phyloP scores from a whole-genome alignment of 2,888 invertebrate species.

The Hyposoter dolosus region DNA sequence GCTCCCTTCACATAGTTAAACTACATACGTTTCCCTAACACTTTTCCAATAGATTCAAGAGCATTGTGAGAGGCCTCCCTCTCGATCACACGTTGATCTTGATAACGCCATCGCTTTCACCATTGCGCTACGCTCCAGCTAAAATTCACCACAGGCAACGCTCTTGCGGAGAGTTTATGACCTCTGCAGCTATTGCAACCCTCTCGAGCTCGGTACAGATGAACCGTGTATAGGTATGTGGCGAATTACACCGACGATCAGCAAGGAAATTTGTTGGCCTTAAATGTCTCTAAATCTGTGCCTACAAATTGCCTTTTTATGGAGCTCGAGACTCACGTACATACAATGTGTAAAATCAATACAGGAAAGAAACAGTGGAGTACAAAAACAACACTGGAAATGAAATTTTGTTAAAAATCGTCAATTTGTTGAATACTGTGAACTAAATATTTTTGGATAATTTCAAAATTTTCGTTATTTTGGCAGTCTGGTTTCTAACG shows the following conservation, averaged over 20 bases:
- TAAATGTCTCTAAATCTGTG: constrained; percentile 59
- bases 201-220: constrained; percentile 30
- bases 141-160: constrained; percentile 52
- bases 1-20: constrained; percentile 2
- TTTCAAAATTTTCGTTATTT: too few species aligned
- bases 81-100: constrained; percentile 71
- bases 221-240: constrained; percentile 23
- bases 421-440: too few species aligned
- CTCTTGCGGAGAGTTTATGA: constrained; percentile 55
- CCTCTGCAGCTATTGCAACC: constrained; percentile 30
- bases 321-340: constrained; percentile 11
- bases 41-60: constrained; percentile 46
- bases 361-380: constrained; percentile 25
- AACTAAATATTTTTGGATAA: too few species aligned
- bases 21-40: constrained; percentile 36
- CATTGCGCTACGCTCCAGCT: constrained; percentile 33
- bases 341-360: neutral
- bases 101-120: constrained; percentile 66
- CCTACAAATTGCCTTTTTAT: constrained; percentile 41
- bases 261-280: constrained; percentile 63
- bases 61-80: constrained; percentile 38
- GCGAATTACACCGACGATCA: constrained; percentile 64
- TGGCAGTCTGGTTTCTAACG: too few species aligned
- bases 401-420: too few species aligned
- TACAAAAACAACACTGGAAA: neutral